Evolutionary conservation across 2,888 invertebrate species (phyloP), one percentile per base, ranked within the genome.

Genomic region (Synanthedon vespiformis): DNA sequence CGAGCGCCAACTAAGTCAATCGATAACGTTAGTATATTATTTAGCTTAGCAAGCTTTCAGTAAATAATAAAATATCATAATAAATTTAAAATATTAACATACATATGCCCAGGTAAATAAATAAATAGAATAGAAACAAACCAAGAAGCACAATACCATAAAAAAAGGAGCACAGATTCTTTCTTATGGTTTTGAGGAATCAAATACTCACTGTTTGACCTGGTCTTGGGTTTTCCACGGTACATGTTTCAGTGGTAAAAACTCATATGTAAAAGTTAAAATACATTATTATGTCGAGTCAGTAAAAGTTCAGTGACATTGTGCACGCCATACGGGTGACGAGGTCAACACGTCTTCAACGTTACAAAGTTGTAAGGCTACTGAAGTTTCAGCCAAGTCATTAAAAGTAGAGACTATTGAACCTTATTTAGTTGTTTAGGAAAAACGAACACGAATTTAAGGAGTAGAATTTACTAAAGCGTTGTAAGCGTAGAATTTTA

Each of bases 171-270:
- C 8, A 8, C 27, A 34, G 8, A 10, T 10, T 34, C 2, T 10
- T 10, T 34, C 34, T 34, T 10, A 2, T 34, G 34, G 34, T 34
- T 2, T 34, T 34, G 34, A 10, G 11, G 18, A 14, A 13, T 16
- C 14, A 44, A 44, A 44, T 44, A 49, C 83, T 82, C 68, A 84
- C 83, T 58, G 58, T 80, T 76, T 1, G 83, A 84, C 12, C 55
- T 55, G 1, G 77, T 81, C 51, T 73, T 70, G 34, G 68, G 63
- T 64, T 80, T 84, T 13, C 79, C 76, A 34, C 62, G 70, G 70
- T 77, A 81, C 79, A 80, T 80, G 49, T 58, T 67, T 58, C 22
- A 22, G 16, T 48, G 13, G 14, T 44, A 2, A 13, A n/a, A 44
- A 44, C 0, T 44, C 13, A n/a, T 44, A 2, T 44, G 44, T 44